Conservation (phyloP, 2,797 vertebrate species). For the Paguma larvata region DNA sequence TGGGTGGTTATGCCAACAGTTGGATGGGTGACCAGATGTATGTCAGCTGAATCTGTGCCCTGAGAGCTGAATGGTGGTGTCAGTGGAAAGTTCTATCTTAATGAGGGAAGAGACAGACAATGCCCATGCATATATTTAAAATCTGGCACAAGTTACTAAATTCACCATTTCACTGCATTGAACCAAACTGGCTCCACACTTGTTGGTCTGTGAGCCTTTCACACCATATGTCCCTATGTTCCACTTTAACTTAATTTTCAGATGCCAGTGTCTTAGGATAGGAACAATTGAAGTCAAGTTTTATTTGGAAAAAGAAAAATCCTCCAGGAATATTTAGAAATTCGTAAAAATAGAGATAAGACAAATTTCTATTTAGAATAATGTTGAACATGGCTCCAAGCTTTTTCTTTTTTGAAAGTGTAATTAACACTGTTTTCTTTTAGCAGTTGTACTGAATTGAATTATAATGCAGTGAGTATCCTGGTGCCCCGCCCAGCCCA, state of each 20-base stretch:
- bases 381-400: neutral
- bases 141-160: neutral
- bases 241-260: conserved; percentile 28
- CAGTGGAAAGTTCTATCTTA: neutral
- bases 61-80: neutral
- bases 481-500: neutral
- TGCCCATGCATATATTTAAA: neutral
- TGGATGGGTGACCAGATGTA: neutral
- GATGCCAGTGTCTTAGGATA: neutral
- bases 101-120: neutral
- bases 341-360: neutral
- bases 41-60: neutral
- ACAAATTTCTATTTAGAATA: neutral
- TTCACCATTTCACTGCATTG: neutral
- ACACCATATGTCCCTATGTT: neutral
- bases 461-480: neutral
- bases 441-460: neutral
- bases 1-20: neutral
- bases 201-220: neutral
- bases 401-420: neutral
- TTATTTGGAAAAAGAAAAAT: neutral
- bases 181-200: neutral
- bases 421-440: neutral
- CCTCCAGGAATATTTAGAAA: neutral
- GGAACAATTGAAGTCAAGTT: neutral